These are phyloP conservation scores for Scotopteryx bipunctaria DNA, from an alignment of 2,888 invertebrate genomes.

Conservation along the genomic window DNA sequence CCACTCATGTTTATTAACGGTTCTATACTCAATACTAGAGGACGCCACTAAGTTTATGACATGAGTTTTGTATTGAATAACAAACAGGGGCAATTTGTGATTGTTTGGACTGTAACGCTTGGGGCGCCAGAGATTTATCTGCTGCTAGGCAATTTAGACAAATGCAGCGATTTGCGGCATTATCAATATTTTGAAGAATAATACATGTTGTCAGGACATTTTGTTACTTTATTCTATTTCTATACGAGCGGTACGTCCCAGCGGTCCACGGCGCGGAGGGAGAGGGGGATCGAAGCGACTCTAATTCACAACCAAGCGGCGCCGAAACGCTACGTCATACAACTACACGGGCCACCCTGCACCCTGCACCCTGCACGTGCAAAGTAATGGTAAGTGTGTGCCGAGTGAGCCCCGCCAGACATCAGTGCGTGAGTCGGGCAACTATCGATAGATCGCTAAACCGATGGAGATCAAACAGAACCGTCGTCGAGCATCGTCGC, in stretches of 20 bases:
- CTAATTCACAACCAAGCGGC: slow-evolving; percentile 75
- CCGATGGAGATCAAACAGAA: slow-evolving; percentile 3
- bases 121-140: too few relatives aligned
- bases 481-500: slow-evolving; percentile 7
- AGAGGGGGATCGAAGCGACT: slow-evolving; percentile 52
- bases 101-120: too few relatives aligned
- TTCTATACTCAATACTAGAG: neutral
- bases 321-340: slow-evolving; percentile 40
- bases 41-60: neutral
- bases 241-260: slow-evolving; percentile 17
- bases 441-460: slow-evolving; percentile 32
- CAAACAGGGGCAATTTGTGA: too few relatives aligned
- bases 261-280: slow-evolving; percentile 11
- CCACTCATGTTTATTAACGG: neutral
- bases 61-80: too few relatives aligned
- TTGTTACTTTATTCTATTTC: neutral
- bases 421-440: slow-evolving; percentile 56
- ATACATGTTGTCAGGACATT: too few relatives aligned
- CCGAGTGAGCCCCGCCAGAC: slow-evolving; percentile 31
- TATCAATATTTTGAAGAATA: too few relatives aligned
- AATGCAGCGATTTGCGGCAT: too few relatives aligned
- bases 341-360: slow-evolving; percentile 5
- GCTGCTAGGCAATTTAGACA: too few relatives aligned
- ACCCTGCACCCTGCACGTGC: neutral
- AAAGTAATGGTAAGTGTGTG: slow-evolving; percentile 1